Evolutionary conservation across 2,797 vertebrate genomes (phyloP).

Genomic region (Knipowitschia caucasica): DNA sequence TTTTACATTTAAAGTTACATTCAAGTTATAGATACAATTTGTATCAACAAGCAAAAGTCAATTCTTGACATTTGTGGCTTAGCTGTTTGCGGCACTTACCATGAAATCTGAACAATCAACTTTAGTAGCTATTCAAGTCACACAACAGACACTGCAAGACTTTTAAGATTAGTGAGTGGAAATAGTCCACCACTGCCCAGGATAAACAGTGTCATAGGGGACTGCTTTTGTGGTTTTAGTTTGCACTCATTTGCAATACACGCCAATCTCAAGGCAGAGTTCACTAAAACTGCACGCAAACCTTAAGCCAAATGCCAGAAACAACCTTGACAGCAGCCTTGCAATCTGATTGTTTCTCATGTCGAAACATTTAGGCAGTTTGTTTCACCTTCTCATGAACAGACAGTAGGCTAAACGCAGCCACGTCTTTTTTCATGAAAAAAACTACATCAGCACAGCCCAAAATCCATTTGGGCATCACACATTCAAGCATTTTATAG

Average conservation of each 20-base stretch:
- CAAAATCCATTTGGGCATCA: conserved; percentile 80
- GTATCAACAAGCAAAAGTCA: conserved; percentile 99
- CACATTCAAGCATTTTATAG: conserved; percentile 75
- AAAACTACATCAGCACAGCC: conserved; percentile 86
- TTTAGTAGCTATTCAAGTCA: conserved; percentile 14
- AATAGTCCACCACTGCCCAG: conserved; percentile 30
- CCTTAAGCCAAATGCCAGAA: conserved; percentile 95
- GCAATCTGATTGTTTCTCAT: conserved; percentile 95
- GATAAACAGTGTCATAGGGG: conserved; percentile 10
- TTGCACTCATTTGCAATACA: neutral
- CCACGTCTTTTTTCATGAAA: conserved; percentile 94
- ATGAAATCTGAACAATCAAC: conserved; percentile 27
- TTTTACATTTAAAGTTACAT: conserved; percentile 94
- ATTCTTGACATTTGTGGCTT: conserved; percentile 97
- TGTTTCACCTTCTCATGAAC: conserved; percentile 98
- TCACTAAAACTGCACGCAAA: conserved; percentile 82
- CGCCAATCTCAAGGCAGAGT: conserved; percentile 23
- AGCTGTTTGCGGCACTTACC: conserved; percentile 80
- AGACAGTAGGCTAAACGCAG: conserved; percentile 83
- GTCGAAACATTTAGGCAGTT: conserved; percentile 99
- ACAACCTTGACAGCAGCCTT: conserved; percentile 98
- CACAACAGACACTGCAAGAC: conserved; percentile 12
- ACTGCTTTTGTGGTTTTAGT: conserved; percentile 6
- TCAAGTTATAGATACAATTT: conserved; percentile 99
- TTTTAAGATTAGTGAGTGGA: conserved; percentile 16